Evolutionary conservation across 2,888 invertebrate genomes (phyloP), one percentile per base, ranked within the genome.

Genomic region (Rhopalosiphum nymphaeae): DNA sequence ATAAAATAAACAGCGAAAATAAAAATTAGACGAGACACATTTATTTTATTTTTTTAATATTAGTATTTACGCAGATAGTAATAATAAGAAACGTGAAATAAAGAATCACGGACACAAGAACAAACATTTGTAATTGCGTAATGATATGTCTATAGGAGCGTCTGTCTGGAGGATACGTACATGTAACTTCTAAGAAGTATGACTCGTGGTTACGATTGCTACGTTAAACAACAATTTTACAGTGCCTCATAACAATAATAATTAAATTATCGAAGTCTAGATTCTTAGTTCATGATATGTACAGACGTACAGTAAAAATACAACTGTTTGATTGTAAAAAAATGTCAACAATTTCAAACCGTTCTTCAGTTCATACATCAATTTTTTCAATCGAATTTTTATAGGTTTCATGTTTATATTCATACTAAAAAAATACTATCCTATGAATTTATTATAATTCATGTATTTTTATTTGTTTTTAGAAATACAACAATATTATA

Each of bases 111-210:
- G 89, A 56, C n/a, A 89, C 42, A 11, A 46, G 89, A 56, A 89
- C 86, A 46, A 86, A 89, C n/a, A 89, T 89, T 56, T 89, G 42
- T 89, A 89, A 89, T 89, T 89, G 89, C 89, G 89, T 89, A 89
- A 53, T 56, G 36, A 89, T 56, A 89, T 42, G 88, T 88, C 88
- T 89, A 56, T 86, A 88, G 53, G 53, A 88, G 53, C 36, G 88
- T 87, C 87, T 46, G 87, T 87, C 87, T 49, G 88, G 49, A 49
- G 88, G 21, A 53, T 36, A 53, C 88, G 78, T 78, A 78, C 16
- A n/a, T 49, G 88, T 49, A n/a, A 49, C 87, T 87, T 87, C 87
- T 29, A n/a, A 87, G 87, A 87, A 87, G 87, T 87, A 85, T 85
- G 85, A 85, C 44, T 85, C 85, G 85, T 86, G 86, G 78, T 78